Evolutionary conservation across 1,140 invertebrate genomes (phyloP), one percentile per base, ranked within the genome.

Genomic region (Pseudachorutes palmiensis): DNA sequence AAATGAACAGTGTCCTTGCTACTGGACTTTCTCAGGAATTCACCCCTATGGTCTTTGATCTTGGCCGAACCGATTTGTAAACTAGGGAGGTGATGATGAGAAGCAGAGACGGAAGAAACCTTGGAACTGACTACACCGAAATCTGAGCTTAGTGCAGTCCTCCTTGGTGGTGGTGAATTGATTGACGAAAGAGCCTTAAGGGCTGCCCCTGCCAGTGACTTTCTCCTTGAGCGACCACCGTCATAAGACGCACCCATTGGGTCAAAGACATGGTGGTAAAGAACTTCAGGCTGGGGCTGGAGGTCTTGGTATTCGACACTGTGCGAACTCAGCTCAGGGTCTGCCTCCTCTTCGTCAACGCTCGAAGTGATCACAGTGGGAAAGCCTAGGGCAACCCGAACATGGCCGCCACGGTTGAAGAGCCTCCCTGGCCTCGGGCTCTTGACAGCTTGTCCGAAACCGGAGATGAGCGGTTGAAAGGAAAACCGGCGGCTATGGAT

Each of bases 161-260:
- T 58, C 2, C 66, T 68, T 22, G 69, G 48, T 29, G 72, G 72
- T 30, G 71, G 71, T 1, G 72, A 59, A 67, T 65, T 70, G 22
- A 73, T 49, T 16, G 41, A 67, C 41, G 67, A 72, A 22, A 73
- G 63, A 3, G 67, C 51, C 55, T 68, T 66, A 24, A 73, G 48
- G 22, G 72, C 72, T 36, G 70, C 72, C 51, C 64, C 64, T 14
- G 72, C 72, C 41, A 70, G 48, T 2, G 72, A 73, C 24, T 66
- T 70, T 63, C 69, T 58, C 32, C 72, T 36, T 24, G 60, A 48
- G 28, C 30, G n/a, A 41, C 60, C 58, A 49, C 3, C 19, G 30
- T 31, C n/a, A 62, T 30, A 30, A 14, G 41, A 51, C 45, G 29
- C n/a, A 12, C 48, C 26, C 2, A 19, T 1, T 29, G 12, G 48